phyloP scores from a whole-genome alignment of 2,888 invertebrate species.

The Blastobasis adustella region DNA sequence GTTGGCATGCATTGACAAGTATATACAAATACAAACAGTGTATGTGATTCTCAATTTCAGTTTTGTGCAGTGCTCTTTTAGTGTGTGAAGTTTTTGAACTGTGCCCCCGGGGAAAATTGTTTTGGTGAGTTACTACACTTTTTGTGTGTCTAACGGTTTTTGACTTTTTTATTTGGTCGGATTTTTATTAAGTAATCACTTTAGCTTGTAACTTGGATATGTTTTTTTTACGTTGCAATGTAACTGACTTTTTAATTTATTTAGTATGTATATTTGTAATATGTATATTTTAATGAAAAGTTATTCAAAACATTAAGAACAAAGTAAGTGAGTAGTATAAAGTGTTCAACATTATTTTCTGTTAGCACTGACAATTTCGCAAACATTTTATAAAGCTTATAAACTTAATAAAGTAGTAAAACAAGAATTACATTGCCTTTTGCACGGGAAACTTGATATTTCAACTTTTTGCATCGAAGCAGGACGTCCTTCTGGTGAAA shows the following conservation, averaged over 20 bases:
- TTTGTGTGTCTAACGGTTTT: slow-evolving; percentile 21
- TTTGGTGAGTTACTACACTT: slow-evolving; percentile 1
- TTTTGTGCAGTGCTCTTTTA: slow-evolving; percentile 36
- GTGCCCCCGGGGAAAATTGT: slow-evolving; percentile 26
- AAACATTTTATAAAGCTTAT: too few relatives aligned
- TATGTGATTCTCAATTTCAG: slow-evolving; percentile 34
- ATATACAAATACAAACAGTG: slow-evolving; percentile 35
- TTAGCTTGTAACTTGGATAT: too few relatives aligned
- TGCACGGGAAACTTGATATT: background rate
- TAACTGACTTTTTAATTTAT: too few relatives aligned
- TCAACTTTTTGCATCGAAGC: background rate
- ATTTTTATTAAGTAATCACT: too few relatives aligned
- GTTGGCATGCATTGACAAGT: slow-evolving; percentile 43
- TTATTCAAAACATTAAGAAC: too few relatives aligned
- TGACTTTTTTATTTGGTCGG: background rate
- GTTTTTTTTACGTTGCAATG: too few relatives aligned
- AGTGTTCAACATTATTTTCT: too few relatives aligned
- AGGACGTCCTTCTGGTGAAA: background rate
- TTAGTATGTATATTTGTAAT: too few relatives aligned
- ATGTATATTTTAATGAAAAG: too few relatives aligned
- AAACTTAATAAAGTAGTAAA: too few relatives aligned
- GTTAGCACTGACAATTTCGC: too few relatives aligned
- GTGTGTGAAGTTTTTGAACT: slow-evolving; percentile 35
- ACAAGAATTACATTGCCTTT: background rate
- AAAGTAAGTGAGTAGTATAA: too few relatives aligned